Evolutionary conservation across 2,888 invertebrate genomes (phyloP), one percentile per base, ranked within the genome.

Genomic region (Orchesella flavescens): DNA sequence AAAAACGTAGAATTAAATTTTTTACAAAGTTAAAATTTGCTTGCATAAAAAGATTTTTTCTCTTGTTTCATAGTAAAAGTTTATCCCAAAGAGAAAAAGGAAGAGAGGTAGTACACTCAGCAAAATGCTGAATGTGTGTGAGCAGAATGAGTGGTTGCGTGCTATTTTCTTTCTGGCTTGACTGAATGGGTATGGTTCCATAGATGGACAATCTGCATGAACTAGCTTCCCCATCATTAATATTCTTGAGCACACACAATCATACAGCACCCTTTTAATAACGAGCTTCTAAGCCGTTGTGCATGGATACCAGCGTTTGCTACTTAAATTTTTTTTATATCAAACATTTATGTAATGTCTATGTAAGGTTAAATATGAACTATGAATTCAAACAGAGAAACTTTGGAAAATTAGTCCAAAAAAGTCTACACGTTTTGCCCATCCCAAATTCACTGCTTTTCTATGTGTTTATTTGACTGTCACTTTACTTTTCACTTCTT

Each of bases 401-500:
- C n/a, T n/a, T n/a, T n/a, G n/a, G n/a, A n/a, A n/a, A n/a, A n/a
- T n/a, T n/a, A n/a, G n/a, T n/a, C n/a, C n/a, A n/a, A n/a, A n/a
- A n/a, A n/a, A n/a, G n/a, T n/a, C n/a, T n/a, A n/a, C n/a, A n/a
- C n/a, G n/a, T n/a, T n/a, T n/a, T n/a, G n/a, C n/a, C n/a, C n/a
- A n/a, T n/a, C n/a, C n/a, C n/a, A n/a, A n/a, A n/a, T n/a, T n/a
- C n/a, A n/a, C 57, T 63, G 61, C 71, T 61, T 59, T 61, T 66
- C 15, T 53, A 23, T 69, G 49, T 53, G 71, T 17, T 17, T 79
- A 46, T 73, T 83, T 79, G 79, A 69, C 66, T 79, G 83, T 74
- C 79, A 83, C 83, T 78, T 78, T 73, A 71, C 78, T 44, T 66
- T 82, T 77, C 77, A 59, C 73, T 53, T 81, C 69, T 53, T 68